Evolutionary conservation across 2,888 invertebrate genomes (phyloP), one percentile per base, ranked within the genome.

Genomic region (Dysmachus trigonus): DNA sequence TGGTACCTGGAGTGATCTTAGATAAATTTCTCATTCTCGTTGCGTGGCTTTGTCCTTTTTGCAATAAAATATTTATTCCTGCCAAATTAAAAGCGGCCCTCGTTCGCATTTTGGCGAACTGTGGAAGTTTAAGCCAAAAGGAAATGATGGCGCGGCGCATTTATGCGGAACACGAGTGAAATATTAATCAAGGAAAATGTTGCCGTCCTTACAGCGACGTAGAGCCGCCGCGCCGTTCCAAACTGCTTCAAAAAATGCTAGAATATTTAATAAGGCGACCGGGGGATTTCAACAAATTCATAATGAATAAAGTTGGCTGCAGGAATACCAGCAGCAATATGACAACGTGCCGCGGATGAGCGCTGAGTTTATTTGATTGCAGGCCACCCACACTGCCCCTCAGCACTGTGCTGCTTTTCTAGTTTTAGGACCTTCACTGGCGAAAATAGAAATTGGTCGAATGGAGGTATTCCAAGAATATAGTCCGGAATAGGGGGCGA

Each of bases 21-120:
- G 76, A 76, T 47, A 51, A 71, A 82, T 82, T 82, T 82, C 71
- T 82, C 82, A 62, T 82, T 82, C 71, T 41, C 79, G n/a, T 79
- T 27, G 79, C 47, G 79, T 79, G 79, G 27, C 79, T 71, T 82
- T 82, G 82, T 82, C 71, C 71, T 82, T 71, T 53, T 62, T 33
- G 82, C 62, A 62, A 71, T 82, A 82, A 82, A 82, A 82, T 82
- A 82, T 82, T 82, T 82, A 82, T 82, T 53, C 62, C 22, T 82
- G 13, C 62, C 82, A 62, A 82, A 35, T 82, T 71, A 82, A 82
- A 82, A 79, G 79, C 27, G 31, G 35, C 51, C 51, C 79, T 31
- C 79, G n/a, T n/a, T 27, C 30, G 30, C 53, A 27, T 51, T 51
- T 38, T 8, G 18, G 51, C 38, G 10, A 62, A 62, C 82, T 38